Percentiles rank a stretch among this genome's conserved stretches.
Evolutionary conservation across 2,888 invertebrate species (phyloP).

Genomic region (Blomia tropicalis): DNA sequence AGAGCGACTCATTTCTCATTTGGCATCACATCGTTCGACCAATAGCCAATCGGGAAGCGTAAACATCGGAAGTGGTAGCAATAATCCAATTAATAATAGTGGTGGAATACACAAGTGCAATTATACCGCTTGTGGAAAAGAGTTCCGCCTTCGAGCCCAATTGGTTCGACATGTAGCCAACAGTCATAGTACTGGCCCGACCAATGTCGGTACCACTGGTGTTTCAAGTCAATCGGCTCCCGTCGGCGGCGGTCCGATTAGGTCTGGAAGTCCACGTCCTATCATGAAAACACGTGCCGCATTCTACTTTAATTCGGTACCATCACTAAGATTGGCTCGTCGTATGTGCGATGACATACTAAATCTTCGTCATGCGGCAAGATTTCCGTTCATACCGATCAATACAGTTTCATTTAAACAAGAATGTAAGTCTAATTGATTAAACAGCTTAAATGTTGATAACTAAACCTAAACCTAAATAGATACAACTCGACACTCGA

Average conservation of each 20-base stretch:
- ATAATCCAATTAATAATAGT: too few relatives aligned
- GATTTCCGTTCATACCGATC: slow-evolving; percentile 56
- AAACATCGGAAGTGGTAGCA: too few relatives aligned
- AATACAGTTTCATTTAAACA: slow-evolving; percentile 56
- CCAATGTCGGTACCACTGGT: not conserved
- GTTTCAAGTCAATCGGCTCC: not conserved
- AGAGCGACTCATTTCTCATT: slow-evolving; percentile 40
- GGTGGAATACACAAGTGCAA: slow-evolving; percentile 71
- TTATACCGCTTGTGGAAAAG: slow-evolving; percentile 78
- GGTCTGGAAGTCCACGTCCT: slow-evolving; percentile 52
- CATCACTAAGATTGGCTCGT: slow-evolving; percentile 72
- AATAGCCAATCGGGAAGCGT: too few relatives aligned
- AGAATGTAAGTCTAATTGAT: slow-evolving; percentile 49
- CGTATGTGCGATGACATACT: slow-evolving; percentile 52
- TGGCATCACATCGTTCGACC: slow-evolving; percentile 51
- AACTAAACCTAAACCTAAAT: too few relatives aligned
- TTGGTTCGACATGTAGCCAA: slow-evolving; percentile 82
- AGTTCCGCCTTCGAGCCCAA: slow-evolving; percentile 87
- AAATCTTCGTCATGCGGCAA: slow-evolving; percentile 64
- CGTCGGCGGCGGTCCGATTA: slow-evolving; percentile 42
- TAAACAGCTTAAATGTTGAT: too few relatives aligned
- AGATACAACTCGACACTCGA: too few relatives aligned
- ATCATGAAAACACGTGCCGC: slow-evolving; percentile 95
- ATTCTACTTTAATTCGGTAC: slow-evolving; percentile 80
- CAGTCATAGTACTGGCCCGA: slow-evolving; percentile 53